Evolutionary conservation across 1,140 invertebrate genomes (phyloP), one percentile per base, ranked within the genome.

Genomic region (Drosophila lacertosa): DNA sequence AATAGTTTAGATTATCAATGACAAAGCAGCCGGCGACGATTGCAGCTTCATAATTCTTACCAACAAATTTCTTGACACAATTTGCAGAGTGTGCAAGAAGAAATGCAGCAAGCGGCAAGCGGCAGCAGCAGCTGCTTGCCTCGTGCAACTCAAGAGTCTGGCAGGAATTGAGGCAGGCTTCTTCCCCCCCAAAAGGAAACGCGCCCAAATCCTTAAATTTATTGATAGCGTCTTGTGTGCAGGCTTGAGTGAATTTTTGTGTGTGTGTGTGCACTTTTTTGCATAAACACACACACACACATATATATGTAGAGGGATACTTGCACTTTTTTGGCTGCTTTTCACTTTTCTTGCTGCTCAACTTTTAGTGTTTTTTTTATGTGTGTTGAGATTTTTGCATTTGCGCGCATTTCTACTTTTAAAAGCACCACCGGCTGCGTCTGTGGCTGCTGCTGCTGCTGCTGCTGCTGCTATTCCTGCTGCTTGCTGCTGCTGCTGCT

Each of bases 11-110:
- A 84, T 84, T 86, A 84, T 86, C 81, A 86, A 84, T 84, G 81
- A 86, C 81, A 84, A 62, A 20, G 65, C 81, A 84, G 81, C 81
- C 79, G 79, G 78, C 78, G 45, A 40, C 55, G 5, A 67, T 59
- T 63, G 70, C 80, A 83, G 75, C 81, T 86, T 86, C 81, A 84
- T 84, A 68, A 86, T 81, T 84, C 74, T 86, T n/a, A n/a, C n/a
- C n/a, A n/a, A n/a, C 78, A 58, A 64, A 71, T 45, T 77, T 70
- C 62, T 64, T 69, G 45, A 50, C 57, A 55, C 66, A 80, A 76
- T 84, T 84, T 75, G 59, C 67, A 68, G 60, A 62, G 67, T 42
- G 59, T 47, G 63, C 70, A 54, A 42, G 54, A 45, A 64, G 69
- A 63, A 79, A 74, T 73, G 64, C 51, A 62, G n/a, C n/a, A n/a